Base-by-base conservation (phyloP, 2,888 invertebrate genomes). In the Nemurella pictetii region DNA sequence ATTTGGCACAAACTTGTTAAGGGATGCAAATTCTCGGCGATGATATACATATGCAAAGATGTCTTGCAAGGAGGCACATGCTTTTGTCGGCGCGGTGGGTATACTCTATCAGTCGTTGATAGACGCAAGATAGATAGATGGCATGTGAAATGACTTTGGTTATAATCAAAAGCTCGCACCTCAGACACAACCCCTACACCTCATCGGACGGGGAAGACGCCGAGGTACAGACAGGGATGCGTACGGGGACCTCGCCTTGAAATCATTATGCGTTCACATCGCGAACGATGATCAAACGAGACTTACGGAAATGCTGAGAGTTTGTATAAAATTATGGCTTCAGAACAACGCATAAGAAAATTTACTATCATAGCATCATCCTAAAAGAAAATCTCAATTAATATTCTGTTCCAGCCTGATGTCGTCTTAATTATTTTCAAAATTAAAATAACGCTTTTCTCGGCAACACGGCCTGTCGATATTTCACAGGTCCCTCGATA, bases 41-140 rank as follows among this genome's bases (percentile, higher is more conserved):
- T 84, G n/a, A 82, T 85, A 85, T 85, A 81, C 85, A 85, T 85
- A 85, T 85, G 85, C 85, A 85, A 85, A 84, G 85, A 84, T 55
- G 55, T 55, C 55, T 55, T 55, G 55, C 55, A 55, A 55, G 55
- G 55, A 35, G 35, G n/a, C 35, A 4, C 55, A 20, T 55, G 55
- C 20, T 72, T 82, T 72, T 55, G 82, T 81, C 25, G n/a, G n/a
- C 15, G 26, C 72, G 55, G 55, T 82, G 27, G 82, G 55, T 25
- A 72, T 28, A 29, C 27, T 80, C 80, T 80, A 30, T 20, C 12
- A 26, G 27, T 3, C 35, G 20, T 9, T 75, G 75, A 75, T 28
- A 75, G 29, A 27, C 0, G 77, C 77, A 25, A 32, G 84, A 83
- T 77, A 55, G 78, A 78, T 83, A 78, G 83, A 55, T 3, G 30